phyloP scores from a whole-genome alignment of 2,797 vertebrate species.

The Leptoclinus maculatus region DNA sequence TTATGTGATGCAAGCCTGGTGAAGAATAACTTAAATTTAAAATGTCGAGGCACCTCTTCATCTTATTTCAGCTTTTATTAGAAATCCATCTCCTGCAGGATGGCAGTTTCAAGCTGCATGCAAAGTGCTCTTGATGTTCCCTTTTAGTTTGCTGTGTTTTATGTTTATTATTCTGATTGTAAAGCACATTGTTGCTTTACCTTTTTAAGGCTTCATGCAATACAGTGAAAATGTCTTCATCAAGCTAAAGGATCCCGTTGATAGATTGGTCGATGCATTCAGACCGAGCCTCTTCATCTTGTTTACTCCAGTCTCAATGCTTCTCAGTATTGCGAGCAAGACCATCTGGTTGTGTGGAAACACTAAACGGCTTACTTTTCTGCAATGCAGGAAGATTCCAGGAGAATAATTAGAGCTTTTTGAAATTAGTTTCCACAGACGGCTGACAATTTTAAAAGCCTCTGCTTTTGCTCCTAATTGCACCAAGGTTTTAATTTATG shows the following conservation, averaged over 20 bases:
- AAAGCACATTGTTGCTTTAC: conserved; percentile 14
- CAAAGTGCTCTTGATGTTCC: conserved; percentile 21
- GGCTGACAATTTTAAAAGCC: conserved; percentile 22
- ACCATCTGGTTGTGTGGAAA: conserved; percentile 61
- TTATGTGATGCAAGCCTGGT: conserved; percentile 22
- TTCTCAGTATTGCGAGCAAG: conserved; percentile 40
- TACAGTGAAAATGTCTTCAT: conserved; percentile 40
- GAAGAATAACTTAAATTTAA: conserved; percentile 43
- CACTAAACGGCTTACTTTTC: conserved; percentile 43
- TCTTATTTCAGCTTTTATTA: conserved; percentile 48
- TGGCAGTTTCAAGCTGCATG: conserved; percentile 20
- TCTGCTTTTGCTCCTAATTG: conserved; percentile 30
- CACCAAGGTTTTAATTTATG: conserved; percentile 41
- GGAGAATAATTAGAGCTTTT: conserved; percentile 40
- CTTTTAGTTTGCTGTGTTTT: conserved; percentile 13
- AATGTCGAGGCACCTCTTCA: conserved; percentile 55
- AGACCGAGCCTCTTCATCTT: conserved; percentile 52
- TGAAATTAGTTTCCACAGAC: conserved; percentile 42
- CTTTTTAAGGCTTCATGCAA: conserved; percentile 36
- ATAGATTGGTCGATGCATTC: conserved; percentile 45
- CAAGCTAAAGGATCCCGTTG: conserved; percentile 38
- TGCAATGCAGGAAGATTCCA: conserved; percentile 28
- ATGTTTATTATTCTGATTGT: conserved; percentile 34
- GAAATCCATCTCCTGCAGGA: conserved; percentile 35
- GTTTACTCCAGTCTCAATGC: conserved; percentile 47